Evolutionary conservation across 2,888 invertebrate genomes (phyloP), one percentile per base, ranked within the genome.

Genomic region (Trichopria drosophilae): DNA sequence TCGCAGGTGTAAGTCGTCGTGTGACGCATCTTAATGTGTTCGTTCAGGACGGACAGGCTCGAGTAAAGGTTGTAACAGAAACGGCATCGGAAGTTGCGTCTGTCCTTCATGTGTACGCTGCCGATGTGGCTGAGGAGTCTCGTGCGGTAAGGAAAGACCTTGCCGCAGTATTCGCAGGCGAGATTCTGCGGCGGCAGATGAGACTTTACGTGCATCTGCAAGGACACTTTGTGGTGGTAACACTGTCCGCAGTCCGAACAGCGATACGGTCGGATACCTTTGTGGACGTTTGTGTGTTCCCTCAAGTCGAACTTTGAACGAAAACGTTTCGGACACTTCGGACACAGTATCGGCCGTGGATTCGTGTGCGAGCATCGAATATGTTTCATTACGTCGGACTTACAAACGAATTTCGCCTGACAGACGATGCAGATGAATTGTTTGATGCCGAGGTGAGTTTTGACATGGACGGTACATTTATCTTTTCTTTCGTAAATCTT

Each of bases 341-440:
- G 71, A 47, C 75, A 75, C 9, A 69, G 69, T 56, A 75, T 71
- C 1, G 75, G 75, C 24, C 75, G 60, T 3, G 75, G 75, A 62
- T 75, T 75, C 3, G 75, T 75, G 41, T 75, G 75, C 4, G 75
- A 74, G 35, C 74, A 75, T 50, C 75, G 62, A 5, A 75, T 75
- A 49, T 75, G 75, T 39, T 75, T 75, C 72, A 75, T 74, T 3
- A 75, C 75, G 47, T 75, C 75, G 4, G 75, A 74, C 35, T 75
- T 75, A 42, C 75, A 75, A 13, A 75, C 75, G 40, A 75, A 75
- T 51, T 72, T 73, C 0, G 74, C 73, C 31, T 68, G 70, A 23
- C 75, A 75, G 1, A 75, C 51, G n/a, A 69, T 70, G 37, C 75
- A 74, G 2, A 71, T 66, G 39, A 68, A 75, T 29, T 75, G 75